phyloP scores from a whole-genome alignment of 2,113 vertebrate species.

The Platanista minor region DNA sequence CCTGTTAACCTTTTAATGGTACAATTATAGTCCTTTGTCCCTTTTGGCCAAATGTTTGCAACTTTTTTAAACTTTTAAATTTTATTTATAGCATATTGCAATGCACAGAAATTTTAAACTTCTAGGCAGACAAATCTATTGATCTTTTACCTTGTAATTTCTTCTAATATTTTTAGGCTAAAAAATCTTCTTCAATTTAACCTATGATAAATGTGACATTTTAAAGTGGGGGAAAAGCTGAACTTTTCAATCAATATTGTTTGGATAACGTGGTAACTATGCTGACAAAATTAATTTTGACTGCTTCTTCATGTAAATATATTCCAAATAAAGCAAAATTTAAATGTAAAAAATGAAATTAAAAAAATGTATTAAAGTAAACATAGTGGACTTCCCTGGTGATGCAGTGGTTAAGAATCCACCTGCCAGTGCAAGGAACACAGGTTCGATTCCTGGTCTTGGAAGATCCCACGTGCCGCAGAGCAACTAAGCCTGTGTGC shows the following conservation, averaged over 20 bases:
- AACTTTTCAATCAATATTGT: background rate
- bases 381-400: too few species aligned
- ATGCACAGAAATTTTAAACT: background rate
- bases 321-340: background rate
- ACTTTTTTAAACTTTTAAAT: background rate
- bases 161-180: background rate
- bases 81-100: background rate
- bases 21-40: background rate
- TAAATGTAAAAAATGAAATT: background rate
- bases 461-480: too few species aligned
- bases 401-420: too few species aligned
- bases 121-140: background rate
- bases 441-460: too few species aligned
- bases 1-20: background rate
- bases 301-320: background rate
- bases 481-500: too few species aligned
- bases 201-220: background rate
- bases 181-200: background rate
- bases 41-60: background rate
- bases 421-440: too few species aligned
- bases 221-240: background rate
- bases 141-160: background rate
- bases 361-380: background rate
- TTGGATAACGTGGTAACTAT: background rate
- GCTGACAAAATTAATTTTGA: background rate